Evolutionary conservation across 2,797 vertebrate genomes (phyloP).

Genomic region (Squalus acanthias): DNA sequence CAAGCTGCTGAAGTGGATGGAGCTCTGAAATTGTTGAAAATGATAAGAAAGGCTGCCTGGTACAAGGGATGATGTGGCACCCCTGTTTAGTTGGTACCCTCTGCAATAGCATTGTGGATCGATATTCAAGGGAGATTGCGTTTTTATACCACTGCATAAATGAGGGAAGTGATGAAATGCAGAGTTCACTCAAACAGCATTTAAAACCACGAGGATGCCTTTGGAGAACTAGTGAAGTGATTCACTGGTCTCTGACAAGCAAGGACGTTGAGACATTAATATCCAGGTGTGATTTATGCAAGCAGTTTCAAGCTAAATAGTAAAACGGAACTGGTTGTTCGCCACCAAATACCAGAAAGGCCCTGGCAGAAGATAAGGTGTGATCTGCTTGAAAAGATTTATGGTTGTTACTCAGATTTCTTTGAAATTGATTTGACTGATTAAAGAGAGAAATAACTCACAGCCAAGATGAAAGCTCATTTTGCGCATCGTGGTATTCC

Average conservation of each 20-base stretch:
- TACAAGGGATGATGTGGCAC: background rate
- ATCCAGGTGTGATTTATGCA: background rate
- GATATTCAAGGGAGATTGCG: background rate
- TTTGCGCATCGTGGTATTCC: background rate
- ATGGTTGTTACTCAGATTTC: background rate
- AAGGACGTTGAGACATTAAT: background rate
- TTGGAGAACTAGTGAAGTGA: background rate
- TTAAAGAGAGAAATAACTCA: background rate
- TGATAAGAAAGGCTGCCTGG: background rate
- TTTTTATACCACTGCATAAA: background rate
- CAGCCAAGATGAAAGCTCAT: background rate
- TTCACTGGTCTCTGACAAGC: background rate
- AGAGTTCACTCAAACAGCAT: background rate
- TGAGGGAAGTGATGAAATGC: background rate
- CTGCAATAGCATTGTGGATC: background rate
- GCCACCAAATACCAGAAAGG: background rate
- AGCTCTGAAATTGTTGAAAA: background rate
- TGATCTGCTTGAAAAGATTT: background rate
- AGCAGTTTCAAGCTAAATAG: background rate
- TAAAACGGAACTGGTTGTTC: background rate
- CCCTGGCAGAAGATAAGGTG: background rate
- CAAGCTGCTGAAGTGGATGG: background rate
- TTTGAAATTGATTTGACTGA: background rate
- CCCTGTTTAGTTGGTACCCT: background rate
- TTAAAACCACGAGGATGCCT: background rate